Evolutionary conservation across 2,113 vertebrate species (phyloP), one percentile per base, ranked within the genome.

Genomic region (Ceyx melanurus): DNA sequence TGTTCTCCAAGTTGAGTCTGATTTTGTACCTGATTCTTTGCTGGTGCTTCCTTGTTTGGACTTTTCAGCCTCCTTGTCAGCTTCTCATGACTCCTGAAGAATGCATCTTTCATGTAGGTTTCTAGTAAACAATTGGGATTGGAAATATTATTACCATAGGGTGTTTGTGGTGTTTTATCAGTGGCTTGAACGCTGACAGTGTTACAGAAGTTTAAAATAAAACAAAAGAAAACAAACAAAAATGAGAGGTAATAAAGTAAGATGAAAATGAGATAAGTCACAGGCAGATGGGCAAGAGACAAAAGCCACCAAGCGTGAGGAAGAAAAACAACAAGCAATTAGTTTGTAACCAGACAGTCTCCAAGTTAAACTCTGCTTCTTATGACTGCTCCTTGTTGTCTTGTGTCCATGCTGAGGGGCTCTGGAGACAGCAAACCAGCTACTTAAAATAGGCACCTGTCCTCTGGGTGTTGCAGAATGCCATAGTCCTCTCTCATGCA

Each of bases 71-170:
- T 86, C 5, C 2, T 42, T 66, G 28, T 54, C 15, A 40, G 19
- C 43, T 33, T 46, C 46, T 72, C 16, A 46, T 89, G 62, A 31
- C 31, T 88, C 12, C 28, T 25, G 56, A 72, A 31, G 40, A 84
- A 48, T 23, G 8, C 3, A 5, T 53, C 87, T 56, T 75, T 89
- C 26, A 37, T 70, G 9, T 43, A 46, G 26, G 6, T 18, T 43
- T 84, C 45, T 6, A 37, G 48, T 82, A 16, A 66, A 88, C 11
- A 58, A 76, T 15, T 40, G 26, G 23, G n/a, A 71, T 92, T 77
- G 46, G 37, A 78, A 58, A 4, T 10, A 15, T 35, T 0, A 0
- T 71, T 71, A 48, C 33, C 31, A 5, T 13, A 35, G 29, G 8
- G 20, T 78, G 29, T 8, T 80, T 74, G 56, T 54, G 71, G 43